A percentile compares a stretch with the other conserved stretches of the same genome.
Conservation (phyloP, 2,888 invertebrate genomes). For the Schrankia costaestrigalis region DNA sequence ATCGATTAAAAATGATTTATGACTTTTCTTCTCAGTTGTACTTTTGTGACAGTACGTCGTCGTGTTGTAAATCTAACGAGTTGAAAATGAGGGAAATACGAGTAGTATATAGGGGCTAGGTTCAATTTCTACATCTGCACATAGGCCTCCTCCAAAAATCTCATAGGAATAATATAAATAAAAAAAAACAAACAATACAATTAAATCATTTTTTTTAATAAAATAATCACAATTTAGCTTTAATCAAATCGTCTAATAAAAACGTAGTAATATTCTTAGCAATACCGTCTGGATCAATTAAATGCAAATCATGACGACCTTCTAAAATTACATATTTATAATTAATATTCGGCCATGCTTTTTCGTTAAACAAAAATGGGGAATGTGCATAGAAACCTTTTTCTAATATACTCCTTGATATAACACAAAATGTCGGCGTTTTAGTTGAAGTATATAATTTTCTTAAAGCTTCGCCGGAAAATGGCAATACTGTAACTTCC, state of each 20-base stretch:
- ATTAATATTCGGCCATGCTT: conserved; percentile 49
- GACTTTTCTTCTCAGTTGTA: no score
- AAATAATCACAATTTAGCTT: conserved; percentile 3
- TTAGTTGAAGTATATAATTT: conserved; percentile 39
- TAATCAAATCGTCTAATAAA: conserved; percentile 37
- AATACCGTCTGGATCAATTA: conserved; percentile 75
- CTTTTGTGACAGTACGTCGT: no score
- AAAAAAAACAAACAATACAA: background rate
- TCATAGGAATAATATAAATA: background rate
- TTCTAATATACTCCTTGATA: conserved; percentile 39
- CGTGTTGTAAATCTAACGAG: no score
- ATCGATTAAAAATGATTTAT: no score
- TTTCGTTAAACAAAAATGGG: conserved; percentile 45
- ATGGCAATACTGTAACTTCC: conserved; percentile 43
- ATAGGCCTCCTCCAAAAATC: no score
- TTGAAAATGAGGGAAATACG: no score
- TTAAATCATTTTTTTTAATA: background rate
- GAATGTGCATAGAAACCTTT: conserved; percentile 31
- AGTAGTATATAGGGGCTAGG: no score
- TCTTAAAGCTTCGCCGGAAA: conserved; percentile 36
- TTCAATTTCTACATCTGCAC: no score
- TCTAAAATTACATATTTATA: conserved; percentile 56
- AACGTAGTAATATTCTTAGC: conserved; percentile 59
- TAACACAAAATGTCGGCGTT: conserved; percentile 49
- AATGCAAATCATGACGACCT: conserved; percentile 82